Percentiles rank a stretch among this genome's conserved stretches.
Evolutionary conservation across 2,797 vertebrate genomes (phyloP).

Genomic region (Acestrorhynchus altus): DNA sequence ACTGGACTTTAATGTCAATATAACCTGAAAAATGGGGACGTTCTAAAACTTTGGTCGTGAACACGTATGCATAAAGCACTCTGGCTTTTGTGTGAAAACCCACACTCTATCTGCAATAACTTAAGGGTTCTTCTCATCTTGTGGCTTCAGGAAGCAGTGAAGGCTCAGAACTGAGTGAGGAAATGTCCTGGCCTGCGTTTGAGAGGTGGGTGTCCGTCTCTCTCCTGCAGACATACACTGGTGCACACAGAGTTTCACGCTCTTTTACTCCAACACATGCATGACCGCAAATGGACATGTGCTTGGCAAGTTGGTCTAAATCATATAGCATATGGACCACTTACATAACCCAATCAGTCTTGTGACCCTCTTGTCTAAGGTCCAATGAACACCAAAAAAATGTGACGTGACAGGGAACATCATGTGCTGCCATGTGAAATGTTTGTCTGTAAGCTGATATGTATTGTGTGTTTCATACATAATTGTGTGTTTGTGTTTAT

Average conservation of each 20-base stretch:
- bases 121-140: background rate
- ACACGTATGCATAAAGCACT: no score
- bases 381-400: background rate
- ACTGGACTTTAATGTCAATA: no score
- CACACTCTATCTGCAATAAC: no score
- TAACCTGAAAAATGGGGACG: no score
- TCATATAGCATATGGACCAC: background rate
- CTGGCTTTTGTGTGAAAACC: background rate
- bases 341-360: background rate
- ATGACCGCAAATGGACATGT: slow-evolving; percentile 8
- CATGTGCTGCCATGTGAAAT: background rate
- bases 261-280: slow-evolving; percentile 16
- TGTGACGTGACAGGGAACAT: background rate
- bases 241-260: background rate
- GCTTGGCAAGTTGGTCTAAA: background rate
- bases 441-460: background rate
- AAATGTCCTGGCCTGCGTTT: slow-evolving; percentile 97
- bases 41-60: no score
- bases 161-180: slow-evolving; percentile 97
- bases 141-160: slow-evolving; percentile 90
- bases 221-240: slow-evolving; percentile 2
- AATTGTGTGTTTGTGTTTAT: background rate
- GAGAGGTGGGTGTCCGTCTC: slow-evolving; percentile 86
- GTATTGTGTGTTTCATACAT: background rate
- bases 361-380: background rate